These are phyloP conservation scores for Colistium nudipinnis DNA, from an alignment of 2,113 vertebrate genomes.

Conservation along the genomic window DNA sequence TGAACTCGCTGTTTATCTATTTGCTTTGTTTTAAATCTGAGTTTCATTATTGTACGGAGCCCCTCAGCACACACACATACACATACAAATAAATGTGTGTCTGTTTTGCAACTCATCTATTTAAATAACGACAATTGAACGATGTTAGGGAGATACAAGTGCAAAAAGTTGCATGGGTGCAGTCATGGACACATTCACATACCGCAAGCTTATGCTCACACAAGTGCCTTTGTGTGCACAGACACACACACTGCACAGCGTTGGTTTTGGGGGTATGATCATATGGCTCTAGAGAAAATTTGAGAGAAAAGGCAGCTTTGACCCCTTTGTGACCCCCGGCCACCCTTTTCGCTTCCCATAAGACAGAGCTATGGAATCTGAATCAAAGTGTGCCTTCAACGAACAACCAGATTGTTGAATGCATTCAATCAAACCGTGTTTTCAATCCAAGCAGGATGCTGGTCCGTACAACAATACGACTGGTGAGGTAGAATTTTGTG, in stretches of 20 bases:
- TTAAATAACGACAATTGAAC: conserved; percentile 5
- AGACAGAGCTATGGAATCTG: conserved; percentile 48
- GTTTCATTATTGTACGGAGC: conserved; percentile 29
- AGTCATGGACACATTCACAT: conserved; percentile 5
- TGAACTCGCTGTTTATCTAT: conserved; percentile 58
- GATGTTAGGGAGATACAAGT: not conserved
- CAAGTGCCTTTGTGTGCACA: conserved; percentile 22
- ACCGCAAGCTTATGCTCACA: conserved; percentile 5
- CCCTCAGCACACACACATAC: conserved; percentile 1
- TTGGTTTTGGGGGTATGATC: conserved; percentile 62
- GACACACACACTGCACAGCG: conserved; percentile 23
- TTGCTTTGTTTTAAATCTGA: conserved; percentile 25
- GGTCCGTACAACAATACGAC: conserved; percentile 54
- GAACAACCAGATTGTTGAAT: conserved; percentile 22
- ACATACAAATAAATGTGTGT: not conserved
- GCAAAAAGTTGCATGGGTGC: conserved; percentile 9
- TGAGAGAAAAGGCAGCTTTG: conserved; percentile 59
- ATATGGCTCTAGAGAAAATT: conserved; percentile 56
- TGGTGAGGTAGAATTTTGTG: conserved; percentile 58
- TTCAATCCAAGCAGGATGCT: conserved; percentile 36
- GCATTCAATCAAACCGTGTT: conserved; percentile 32
- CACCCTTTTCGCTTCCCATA: conserved; percentile 45
- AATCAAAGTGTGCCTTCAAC: conserved; percentile 27
- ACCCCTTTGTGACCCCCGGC: conserved; percentile 61
- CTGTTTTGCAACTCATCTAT: not conserved